phyloP scores from a whole-genome alignment of 1,140 invertebrate species.

The Zophobas morio region DNA sequence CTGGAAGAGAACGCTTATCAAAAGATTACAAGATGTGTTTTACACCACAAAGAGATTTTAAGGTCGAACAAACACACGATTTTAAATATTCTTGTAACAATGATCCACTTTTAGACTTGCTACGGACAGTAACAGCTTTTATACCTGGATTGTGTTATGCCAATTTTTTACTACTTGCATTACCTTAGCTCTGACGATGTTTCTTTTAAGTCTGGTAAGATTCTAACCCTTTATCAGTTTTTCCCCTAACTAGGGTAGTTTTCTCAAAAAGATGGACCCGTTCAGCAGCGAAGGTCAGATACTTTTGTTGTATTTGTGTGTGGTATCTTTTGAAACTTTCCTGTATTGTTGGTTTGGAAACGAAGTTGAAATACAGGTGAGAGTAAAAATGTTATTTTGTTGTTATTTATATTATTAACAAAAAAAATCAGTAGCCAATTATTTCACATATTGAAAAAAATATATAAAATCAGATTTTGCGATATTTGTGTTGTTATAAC shows the following conservation, averaged over 20 bases:
- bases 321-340: not conserved
- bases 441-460: no score
- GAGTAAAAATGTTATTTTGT: not conserved
- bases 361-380: not conserved
- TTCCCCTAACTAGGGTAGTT: not conserved
- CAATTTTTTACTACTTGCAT: conserved; percentile 3
- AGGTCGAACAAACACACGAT: not conserved
- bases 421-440: no score
- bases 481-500: no score
- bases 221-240: not conserved
- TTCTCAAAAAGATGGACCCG: not conserved
- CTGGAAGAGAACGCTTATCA: not conserved
- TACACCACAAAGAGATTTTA: not conserved
- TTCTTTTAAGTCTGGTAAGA: conserved; percentile 13
- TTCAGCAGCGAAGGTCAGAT: conserved; percentile 2
- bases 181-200: not conserved
- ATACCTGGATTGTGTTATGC: not conserved
- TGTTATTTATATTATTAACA: not conserved
- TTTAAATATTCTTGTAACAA: not conserved
- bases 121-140: not conserved
- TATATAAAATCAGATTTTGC: no score
- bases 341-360: not conserved
- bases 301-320: conserved; percentile 2
- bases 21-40: not conserved
- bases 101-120: conserved; percentile 4